phyloP scores from a whole-genome alignment of 2,888 invertebrate genomes.

The Eupithecia subfuscata region DNA sequence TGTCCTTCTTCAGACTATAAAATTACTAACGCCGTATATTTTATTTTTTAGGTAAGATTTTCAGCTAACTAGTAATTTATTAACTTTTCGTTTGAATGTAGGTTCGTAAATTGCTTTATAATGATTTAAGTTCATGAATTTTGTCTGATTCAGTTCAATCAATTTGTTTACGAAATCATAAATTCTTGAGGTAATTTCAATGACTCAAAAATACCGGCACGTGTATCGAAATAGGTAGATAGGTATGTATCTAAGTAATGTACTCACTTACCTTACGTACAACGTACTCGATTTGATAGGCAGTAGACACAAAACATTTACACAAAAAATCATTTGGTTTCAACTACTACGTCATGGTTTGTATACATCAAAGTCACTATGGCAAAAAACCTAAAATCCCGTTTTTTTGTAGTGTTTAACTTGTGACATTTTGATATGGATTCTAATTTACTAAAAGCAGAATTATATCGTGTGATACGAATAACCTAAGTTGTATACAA shows the following conservation, averaged over 20 bases:
- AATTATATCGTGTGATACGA: neutral
- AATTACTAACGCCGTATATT: neutral
- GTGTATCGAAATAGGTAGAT: conserved; percentile 13
- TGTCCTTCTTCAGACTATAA: neutral
- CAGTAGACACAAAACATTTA: too few species aligned
- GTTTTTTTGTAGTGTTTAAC: too few species aligned
- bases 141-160: conserved; percentile 20
- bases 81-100: neutral
- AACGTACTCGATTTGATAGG: neutral
- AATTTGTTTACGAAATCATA: conserved; percentile 24
- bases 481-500: neutral
- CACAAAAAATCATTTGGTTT: too few species aligned
- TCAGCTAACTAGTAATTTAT: neutral
- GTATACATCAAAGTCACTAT: too few species aligned
- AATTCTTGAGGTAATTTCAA: conserved; percentile 18
- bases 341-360: too few species aligned
- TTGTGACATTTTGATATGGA: neutral
- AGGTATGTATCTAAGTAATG: neutral
- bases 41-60: neutral
- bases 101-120: conserved; percentile 16
- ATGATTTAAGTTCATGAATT: conserved; percentile 7
- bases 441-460: neutral
- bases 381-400: too few species aligned
- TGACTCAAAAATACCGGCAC: conserved; percentile 22
- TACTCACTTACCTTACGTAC: neutral